Evolutionary conservation across 2,888 invertebrate genomes (phyloP), one percentile per base, ranked within the genome.

Genomic region (Lumbricus terrestris): DNA sequence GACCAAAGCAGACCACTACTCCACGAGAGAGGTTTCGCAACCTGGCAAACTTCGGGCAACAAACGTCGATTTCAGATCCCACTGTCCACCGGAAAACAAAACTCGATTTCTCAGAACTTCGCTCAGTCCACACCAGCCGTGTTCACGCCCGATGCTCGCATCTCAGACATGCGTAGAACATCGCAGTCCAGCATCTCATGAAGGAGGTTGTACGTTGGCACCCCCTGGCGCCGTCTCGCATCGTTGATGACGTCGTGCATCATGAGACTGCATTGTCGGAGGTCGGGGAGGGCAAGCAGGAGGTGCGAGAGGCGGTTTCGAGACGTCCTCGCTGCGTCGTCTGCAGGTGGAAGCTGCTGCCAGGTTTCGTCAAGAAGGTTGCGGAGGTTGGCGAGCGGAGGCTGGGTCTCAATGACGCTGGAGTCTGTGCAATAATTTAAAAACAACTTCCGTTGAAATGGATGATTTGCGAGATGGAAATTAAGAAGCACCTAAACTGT

Each of bases 161-260:
- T 16, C 18, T 85, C 85, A 20, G 85, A 5, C 35, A 35, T 85
- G 13, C 85, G 35, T 3, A 6, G 69, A 88, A 33, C 37, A 33
- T 88, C 88, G 20, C 82, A 37, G 54, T 90, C 90, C n/a, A 90
- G 23, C 90, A 90, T 90, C 33, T 90, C 90, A 20, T 90, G 29
- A 18, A 90, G 40, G 23, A 90, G 85, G 20, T 34, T 82, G n/a
- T 35, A 37, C 18, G 37, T 23, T 8, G 90, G 90, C 8, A 83
- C n/a, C 0, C 38, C 83, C 37, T 40, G n/a, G 5, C 40, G 40
- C 2, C 15, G 82, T 69, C 40, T 29, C 0, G 82, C 37, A 15
- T 29, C 38, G 34, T 37, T 34, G 83, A 90, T n/a, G n/a, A 54
- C 34, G 34, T 37, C 83, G 6, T 18, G 85, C 35, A 85, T 82